These are phyloP conservation scores for Pimephales promelas DNA, from an alignment of 2,113 vertebrate species.

Conservation along the genomic window DNA sequence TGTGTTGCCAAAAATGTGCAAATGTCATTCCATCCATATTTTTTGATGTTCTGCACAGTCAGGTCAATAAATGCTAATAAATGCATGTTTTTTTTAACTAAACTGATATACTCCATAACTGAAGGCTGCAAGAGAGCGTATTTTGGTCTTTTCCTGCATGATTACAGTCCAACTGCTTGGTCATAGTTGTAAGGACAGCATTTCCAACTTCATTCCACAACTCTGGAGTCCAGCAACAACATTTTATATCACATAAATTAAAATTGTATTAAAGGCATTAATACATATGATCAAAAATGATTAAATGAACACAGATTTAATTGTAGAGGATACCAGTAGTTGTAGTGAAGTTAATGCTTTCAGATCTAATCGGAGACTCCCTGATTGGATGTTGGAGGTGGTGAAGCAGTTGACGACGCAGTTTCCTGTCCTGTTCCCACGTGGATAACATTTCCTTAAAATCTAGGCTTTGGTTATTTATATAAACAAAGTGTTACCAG, in stretches of 20 bases:
- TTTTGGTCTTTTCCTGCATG: neutral
- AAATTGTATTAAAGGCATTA: neutral
- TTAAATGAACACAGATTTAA: constrained; percentile 58
- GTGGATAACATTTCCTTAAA: neutral
- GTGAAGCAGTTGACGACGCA: neutral
- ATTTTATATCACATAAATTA: neutral
- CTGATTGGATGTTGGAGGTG: neutral
- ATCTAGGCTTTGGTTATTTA: neutral
- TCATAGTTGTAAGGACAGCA: constrained; percentile 27
- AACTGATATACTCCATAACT: neutral
- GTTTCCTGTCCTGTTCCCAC: constrained; percentile 3
- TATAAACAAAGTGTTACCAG: neutral
- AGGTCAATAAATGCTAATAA: neutral
- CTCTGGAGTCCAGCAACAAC: neutral
- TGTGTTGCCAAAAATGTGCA: neutral
- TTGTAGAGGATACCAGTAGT: constrained; percentile 5
- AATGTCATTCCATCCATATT: constrained; percentile 15
- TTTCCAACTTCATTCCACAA: constrained; percentile 46
- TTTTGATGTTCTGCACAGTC: neutral
- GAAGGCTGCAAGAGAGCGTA: neutral
- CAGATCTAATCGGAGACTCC: neutral
- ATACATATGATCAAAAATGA: neutral
- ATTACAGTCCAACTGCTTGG: neutral
- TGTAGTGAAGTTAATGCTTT: neutral
- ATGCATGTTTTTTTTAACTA: neutral